Evolutionary conservation across 2,113 vertebrate genomes (phyloP).

Genomic region (Tonatia bakeri): DNA sequence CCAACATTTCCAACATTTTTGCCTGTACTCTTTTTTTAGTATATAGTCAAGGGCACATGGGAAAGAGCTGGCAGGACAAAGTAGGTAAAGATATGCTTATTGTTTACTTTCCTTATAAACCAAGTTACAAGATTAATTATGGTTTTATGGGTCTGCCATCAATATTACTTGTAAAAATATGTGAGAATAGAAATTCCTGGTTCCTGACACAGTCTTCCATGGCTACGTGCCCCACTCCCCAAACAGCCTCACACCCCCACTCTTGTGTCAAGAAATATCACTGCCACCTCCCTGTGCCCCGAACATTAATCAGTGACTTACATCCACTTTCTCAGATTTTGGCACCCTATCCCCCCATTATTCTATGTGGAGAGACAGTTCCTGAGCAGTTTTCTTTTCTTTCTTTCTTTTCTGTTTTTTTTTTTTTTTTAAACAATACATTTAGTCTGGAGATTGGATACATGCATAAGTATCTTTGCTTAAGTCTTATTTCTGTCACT

Average conservation of each 20-base stretch:
- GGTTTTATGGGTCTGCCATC: not conserved
- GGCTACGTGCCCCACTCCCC: rapidly evolving
- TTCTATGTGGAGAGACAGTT: not conserved
- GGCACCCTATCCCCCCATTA: no score
- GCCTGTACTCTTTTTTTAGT: not conserved
- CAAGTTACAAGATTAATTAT: not conserved
- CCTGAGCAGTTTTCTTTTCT: not conserved
- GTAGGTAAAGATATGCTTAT: not conserved
- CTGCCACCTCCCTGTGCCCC: rapidly evolving
- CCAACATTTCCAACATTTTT: no score
- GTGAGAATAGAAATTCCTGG: not conserved
- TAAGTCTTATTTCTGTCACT: slow-evolving; percentile 3
- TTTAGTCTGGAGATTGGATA: not conserved
- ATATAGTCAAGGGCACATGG: rapidly evolving
- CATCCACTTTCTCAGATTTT: not conserved
- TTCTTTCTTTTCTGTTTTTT: not conserved
- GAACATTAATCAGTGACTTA: rapidly evolving
- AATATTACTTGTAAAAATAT: not conserved
- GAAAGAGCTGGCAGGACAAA: not conserved
- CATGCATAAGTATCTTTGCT: not conserved
- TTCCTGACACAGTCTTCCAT: not conserved
- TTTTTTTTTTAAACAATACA: not conserved
- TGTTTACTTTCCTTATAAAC: not conserved
- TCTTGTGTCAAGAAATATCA: not conserved
- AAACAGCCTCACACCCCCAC: rapidly evolving